phyloP scores from a whole-genome alignment of 1,140 invertebrate genomes.

The Hylyphantes graminicola region DNA sequence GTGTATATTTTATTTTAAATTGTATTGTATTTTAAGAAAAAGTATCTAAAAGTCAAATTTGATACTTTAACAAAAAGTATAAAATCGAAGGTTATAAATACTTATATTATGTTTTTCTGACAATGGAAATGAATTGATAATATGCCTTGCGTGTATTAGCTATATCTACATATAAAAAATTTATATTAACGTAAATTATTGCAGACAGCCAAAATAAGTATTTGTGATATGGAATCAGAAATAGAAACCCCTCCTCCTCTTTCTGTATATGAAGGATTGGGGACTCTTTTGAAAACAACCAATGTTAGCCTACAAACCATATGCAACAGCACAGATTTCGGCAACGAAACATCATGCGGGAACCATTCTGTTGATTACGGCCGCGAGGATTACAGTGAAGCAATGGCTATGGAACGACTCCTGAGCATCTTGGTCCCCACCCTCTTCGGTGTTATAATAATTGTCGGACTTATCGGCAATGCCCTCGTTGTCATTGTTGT shows the following conservation, averaged over 20 bases:
- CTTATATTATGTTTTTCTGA: no score
- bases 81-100: no score
- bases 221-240: constrained; percentile 28
- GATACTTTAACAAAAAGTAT: no score
- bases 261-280: constrained; percentile 28
- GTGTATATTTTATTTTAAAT: no score
- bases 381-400: constrained; percentile 30
- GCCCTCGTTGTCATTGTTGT: constrained; percentile 83
- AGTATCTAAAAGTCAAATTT: no score
- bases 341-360: neutral
- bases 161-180: no score
- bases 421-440: constrained; percentile 77
- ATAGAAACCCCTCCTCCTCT: constrained; percentile 18
- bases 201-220: no score
- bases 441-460: constrained; percentile 87
- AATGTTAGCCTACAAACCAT: constrained; percentile 69
- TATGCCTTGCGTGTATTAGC: no score
- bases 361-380: constrained; percentile 23
- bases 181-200: no score
- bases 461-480: constrained; percentile 91
- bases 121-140: no score
- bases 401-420: constrained; percentile 68
- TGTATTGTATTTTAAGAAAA: no score
- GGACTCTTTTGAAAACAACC: neutral
- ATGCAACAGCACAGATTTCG: constrained; percentile 62